Evolutionary conservation across 2,888 invertebrate species (phyloP), one percentile per base, ranked within the genome.

Genomic region (Cheilosia soror): DNA sequence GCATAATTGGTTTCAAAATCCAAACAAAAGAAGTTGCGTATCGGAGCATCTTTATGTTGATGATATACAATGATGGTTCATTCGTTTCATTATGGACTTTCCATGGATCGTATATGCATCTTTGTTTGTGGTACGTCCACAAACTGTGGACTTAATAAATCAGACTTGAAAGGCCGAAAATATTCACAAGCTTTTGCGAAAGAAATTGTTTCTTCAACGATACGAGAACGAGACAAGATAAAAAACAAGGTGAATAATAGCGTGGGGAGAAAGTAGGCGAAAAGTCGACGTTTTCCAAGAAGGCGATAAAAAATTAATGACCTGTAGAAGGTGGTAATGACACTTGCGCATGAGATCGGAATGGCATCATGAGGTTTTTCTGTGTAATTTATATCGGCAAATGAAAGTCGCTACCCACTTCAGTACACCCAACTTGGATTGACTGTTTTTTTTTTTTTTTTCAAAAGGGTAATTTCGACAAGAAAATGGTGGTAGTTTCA

Each of bases 241-340:
- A 53, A 53, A 42, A 60, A 44, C 20, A 62, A 71, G 33, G 31
- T 47, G 33, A 40, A 47, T 63, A 47, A 60, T 60, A 60, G 15
- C 31, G 25, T 5, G 62, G n/a, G 47, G 84, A 55, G 84, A 84
- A 84, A 84, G 84, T 84, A 40, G 58, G 47, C 60, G 55, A 75
- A 55, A 63, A 40, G 55, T 73, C 53, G 31, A 29, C 11, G 40
- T 65, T 72, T 60, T 40, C 31, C 31, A 49, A 75, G 42, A 76
- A 69, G 51, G 13, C 37, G 53, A 63, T 63, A 65, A 69, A 20
- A 65, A 80, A 75, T 79, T 84, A 79, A 84, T 71, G 79, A 57
- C 66, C 79, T 47, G 44, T 37, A 33, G 75, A 65, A 65, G 71
- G 75, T 71, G 80, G 31, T 66, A 66, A 76, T 69, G 69, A 66